These are phyloP conservation scores for Argyresthia albistria DNA, from an alignment of 2,888 invertebrate species.

Conservation along the genomic window DNA sequence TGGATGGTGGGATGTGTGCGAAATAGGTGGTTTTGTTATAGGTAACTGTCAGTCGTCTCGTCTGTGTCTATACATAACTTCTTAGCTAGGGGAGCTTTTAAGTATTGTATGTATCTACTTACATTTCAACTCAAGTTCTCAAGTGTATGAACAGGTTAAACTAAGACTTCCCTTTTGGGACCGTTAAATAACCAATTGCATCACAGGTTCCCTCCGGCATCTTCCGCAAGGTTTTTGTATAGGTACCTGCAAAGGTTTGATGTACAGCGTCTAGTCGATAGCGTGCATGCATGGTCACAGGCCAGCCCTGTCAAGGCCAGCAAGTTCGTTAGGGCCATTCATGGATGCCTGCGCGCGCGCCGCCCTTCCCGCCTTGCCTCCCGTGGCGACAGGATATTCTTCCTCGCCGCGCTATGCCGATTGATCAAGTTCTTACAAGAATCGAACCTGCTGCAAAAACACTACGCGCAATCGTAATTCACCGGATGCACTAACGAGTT, in stretches of 20 bases:
- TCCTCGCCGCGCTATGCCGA: constrained; percentile 52
- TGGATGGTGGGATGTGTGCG: too few species aligned
- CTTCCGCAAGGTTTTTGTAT: too few species aligned
- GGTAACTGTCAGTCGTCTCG: too few species aligned
- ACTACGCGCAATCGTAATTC: constrained; percentile 55
- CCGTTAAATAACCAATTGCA: background rate
- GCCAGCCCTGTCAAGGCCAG: constrained; percentile 55
- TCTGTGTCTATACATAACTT: too few species aligned
- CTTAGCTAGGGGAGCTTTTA: background rate
- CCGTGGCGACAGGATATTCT: constrained; percentile 55
- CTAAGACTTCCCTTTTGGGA: background rate
- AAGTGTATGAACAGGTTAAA: background rate
- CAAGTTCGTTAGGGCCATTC: constrained; percentile 69
- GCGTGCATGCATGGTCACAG: background rate
- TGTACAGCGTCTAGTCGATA: background rate
- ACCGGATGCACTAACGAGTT: constrained; percentile 70
- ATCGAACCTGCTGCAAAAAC: constrained; percentile 47
- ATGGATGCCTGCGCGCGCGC: constrained; percentile 53
- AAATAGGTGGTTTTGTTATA: too few species aligned
- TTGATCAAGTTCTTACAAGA: constrained; percentile 55
- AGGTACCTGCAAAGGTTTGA: too few species aligned
- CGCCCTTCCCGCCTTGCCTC: constrained; percentile 19
- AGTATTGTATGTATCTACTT: background rate
- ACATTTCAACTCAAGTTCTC: background rate
- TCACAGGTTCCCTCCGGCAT: too few species aligned